These are phyloP conservation scores for Scelioninae gen. 2 DNA, from an alignment of 2,888 invertebrate genomes.

Conservation along the genomic window DNA sequence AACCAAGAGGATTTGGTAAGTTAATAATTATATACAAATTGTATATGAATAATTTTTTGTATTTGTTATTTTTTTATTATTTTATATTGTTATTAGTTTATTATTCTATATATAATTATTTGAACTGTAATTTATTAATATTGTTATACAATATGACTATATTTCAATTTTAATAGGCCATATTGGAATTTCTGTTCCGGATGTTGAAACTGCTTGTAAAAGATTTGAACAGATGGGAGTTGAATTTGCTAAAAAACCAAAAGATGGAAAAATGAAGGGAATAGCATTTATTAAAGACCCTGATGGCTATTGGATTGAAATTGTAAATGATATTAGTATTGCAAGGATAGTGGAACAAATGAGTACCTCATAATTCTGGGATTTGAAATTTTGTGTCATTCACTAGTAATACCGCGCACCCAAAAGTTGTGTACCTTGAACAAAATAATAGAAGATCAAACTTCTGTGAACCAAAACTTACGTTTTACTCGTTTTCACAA, in stretches of 20 bases:
- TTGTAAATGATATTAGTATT: conserved; percentile 78
- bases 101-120: too few relatives aligned
- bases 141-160: too few relatives aligned
- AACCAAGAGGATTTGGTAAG: conserved; percentile 90
- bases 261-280: conserved; percentile 95
- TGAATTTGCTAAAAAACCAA: conserved; percentile 91
- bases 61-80: too few relatives aligned
- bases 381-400: conserved; percentile 45
- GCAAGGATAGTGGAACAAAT: conserved; percentile 60
- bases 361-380: conserved; percentile 32
- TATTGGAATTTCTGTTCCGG: conserved; percentile 92
- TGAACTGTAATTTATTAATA: too few relatives aligned
- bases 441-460: conserved; percentile 37
- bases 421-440: conserved; percentile 47
- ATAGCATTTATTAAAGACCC: conserved; percentile 96
- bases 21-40: conserved; percentile 12
- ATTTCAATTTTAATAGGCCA: conserved; percentile 79
- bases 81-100: too few relatives aligned
- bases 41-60: too few relatives aligned
- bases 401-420: conserved; percentile 51
- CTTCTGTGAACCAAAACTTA: conserved; percentile 48
- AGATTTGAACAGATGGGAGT: conserved; percentile 91
- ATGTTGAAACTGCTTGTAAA: conserved; percentile 91
- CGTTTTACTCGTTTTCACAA: conserved; percentile 21
- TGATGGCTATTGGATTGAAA: conserved; percentile 98